Evolutionary conservation across 1,140 invertebrate species (phyloP).

Genomic region (Ceratina japonica): DNA sequence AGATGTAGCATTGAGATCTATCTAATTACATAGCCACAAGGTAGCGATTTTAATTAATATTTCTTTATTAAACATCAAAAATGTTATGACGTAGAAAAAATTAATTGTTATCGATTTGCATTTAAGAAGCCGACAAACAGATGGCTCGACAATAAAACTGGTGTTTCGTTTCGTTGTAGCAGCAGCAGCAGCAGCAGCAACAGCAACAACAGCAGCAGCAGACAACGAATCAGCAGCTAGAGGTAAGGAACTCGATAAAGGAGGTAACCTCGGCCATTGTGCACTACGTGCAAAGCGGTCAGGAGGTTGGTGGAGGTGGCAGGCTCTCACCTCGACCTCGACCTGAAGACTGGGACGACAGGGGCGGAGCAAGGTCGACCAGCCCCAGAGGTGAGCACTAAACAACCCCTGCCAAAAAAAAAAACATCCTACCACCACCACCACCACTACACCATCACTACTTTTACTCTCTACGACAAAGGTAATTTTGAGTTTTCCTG

Average conservation of each 20-base stretch:
- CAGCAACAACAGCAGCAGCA: constrained; percentile 68
- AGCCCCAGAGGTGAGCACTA: constrained; percentile 80
- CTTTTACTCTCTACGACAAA: constrained; percentile 75
- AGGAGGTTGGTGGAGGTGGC: constrained; percentile 79
- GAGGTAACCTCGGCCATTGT: constrained; percentile 96
- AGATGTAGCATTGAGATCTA: too few relatives aligned
- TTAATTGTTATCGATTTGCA: too few relatives aligned
- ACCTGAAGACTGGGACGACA: constrained; percentile 76
- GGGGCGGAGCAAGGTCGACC: constrained; percentile 76
- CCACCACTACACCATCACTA: constrained; percentile 71
- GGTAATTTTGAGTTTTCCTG: constrained; percentile 76
- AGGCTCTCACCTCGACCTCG: constrained; percentile 76
- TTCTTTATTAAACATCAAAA: too few relatives aligned
- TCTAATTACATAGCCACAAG: too few relatives aligned
- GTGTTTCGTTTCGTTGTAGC: neutral
- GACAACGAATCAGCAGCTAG: constrained; percentile 82
- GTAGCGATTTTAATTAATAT: too few relatives aligned
- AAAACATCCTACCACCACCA: constrained; percentile 62
- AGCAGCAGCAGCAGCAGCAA: constrained; percentile 65
- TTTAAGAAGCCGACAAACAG: neutral
- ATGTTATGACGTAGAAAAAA: too few relatives aligned
- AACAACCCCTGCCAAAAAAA: constrained; percentile 67
- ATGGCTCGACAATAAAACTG: neutral
- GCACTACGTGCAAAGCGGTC: constrained; percentile 90
- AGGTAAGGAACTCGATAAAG: constrained; percentile 93